A percentile compares a stretch with the other conserved stretches of the same genome.
Conservation (phyloP, 92 coral and sea anemone species). For the Chrysogorgia sp. region DNA sequence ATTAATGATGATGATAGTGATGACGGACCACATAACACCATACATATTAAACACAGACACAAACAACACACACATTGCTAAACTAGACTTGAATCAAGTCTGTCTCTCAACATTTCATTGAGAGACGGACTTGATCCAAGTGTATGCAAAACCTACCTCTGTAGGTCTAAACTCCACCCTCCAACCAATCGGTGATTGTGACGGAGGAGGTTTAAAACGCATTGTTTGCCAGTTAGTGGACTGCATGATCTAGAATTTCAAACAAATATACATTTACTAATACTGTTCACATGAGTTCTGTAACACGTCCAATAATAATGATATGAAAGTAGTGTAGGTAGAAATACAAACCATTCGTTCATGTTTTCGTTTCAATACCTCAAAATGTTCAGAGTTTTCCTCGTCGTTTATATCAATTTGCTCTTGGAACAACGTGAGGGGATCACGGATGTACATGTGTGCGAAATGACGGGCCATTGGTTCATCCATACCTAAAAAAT, state of each 20-base stretch:
- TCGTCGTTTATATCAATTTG: conserved; percentile 88
- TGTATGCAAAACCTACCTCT: conserved; percentile 84
- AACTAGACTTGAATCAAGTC: too few relatives aligned
- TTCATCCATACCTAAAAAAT: conserved; percentile 78
- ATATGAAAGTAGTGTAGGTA: background rate
- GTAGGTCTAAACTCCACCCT: conserved; percentile 97
- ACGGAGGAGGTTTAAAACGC: conserved; percentile 98
- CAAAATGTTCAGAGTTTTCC: conserved; percentile 85
- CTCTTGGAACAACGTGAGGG: conserved; percentile 82
- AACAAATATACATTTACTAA: background rate
- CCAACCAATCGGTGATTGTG: conserved; percentile 98
- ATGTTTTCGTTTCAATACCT: conserved; percentile 49
- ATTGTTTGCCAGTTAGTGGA: conserved; percentile 99
- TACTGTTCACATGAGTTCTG: too few relatives aligned
- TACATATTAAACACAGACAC: background rate
- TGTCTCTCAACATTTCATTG: too few relatives aligned
- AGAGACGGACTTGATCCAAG: too few relatives aligned
- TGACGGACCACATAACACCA: background rate
- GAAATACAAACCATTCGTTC: background rate
- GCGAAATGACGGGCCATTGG: conserved; percentile 88
- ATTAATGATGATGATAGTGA: background rate
- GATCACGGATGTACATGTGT: conserved; percentile 93
- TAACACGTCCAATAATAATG: background rate
- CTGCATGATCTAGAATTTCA: conserved; percentile 80
- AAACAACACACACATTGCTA: too few relatives aligned